Evolutionary conservation across 1,140 invertebrate species (phyloP).

Genomic region (Grapholita molesta): DNA sequence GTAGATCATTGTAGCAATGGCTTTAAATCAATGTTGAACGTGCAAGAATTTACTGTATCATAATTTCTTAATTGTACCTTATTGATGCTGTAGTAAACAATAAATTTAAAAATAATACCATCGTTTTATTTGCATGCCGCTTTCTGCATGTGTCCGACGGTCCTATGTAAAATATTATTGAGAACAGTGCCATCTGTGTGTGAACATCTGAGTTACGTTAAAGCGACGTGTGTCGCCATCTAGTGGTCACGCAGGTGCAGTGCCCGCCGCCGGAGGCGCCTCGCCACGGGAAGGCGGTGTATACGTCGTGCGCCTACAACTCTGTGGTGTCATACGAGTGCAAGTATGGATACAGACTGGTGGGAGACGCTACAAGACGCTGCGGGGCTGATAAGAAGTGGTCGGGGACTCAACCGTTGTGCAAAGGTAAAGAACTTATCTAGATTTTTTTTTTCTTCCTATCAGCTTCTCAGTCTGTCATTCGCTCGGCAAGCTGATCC

Average conservation of each 20-base stretch:
- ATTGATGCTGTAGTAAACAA: constrained; percentile 60
- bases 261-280: constrained; percentile 93
- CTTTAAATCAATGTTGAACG: constrained; percentile 44
- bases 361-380: constrained; percentile 90
- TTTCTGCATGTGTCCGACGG: constrained; percentile 43
- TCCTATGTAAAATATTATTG: neutral
- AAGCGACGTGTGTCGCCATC: constrained; percentile 70
- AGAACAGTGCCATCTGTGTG: constrained; percentile 43
- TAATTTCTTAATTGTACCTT: constrained; percentile 51
- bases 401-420: constrained; percentile 91
- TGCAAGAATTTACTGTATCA: constrained; percentile 56
- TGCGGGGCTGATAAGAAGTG: constrained; percentile 95
- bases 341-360: constrained; percentile 93
- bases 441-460: neutral
- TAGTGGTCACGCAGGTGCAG: constrained; percentile 92
- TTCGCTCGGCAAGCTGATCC: no score
- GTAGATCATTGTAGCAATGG: constrained; percentile 51
- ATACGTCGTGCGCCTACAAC: constrained; percentile 95
- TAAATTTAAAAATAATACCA: constrained; percentile 29
- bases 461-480: neutral
- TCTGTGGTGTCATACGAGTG: constrained; percentile 96
- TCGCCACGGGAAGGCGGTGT: constrained; percentile 93
- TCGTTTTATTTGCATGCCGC: constrained; percentile 33
- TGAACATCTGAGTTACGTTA: constrained; percentile 38
- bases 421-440: constrained; percentile 83